Evolutionary conservation across 2,888 invertebrate genomes (phyloP), one percentile per base, ranked within the genome.

Genomic region (Camponotus fellah): DNA sequence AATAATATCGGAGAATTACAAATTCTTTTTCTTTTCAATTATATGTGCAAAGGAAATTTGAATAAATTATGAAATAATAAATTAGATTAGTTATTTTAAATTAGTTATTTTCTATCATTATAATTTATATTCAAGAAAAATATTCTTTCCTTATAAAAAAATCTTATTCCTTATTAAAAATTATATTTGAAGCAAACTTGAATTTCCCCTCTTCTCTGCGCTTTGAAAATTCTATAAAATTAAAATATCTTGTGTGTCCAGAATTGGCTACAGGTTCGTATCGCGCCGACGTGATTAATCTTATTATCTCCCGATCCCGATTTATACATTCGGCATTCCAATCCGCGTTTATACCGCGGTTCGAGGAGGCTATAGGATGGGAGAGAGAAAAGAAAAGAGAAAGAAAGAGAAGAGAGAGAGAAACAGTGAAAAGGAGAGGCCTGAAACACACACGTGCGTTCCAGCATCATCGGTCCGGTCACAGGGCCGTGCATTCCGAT

Each of bases 401-500:
- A 72, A 53, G 72, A 26, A 58, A 21, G 58, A 40, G 49, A 46
- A 43, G 12, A 26, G 37, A 1, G 49, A 26, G 9, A 0, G 14
- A 14, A 17, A 21, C 17, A 34, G 34, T 65, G 75, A 26, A 83
- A 32, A 43, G n/a, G n/a, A 56, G 58, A 12, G 86, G 86, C 79
- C 85, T 90, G 82, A 88, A 86, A 89, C 82, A 88, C 80, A 86
- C 85, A 81, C 89, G 87, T 83, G 83, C 86, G 88, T 87, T 82
- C 82, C 82, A 71, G 65, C 85, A 58, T 76, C 65, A 82, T 68
- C 77, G 82, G 68, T 53, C 85, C 82, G 87, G 90, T 88, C 87
- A 84, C 90, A 84, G 86, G 82, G 84, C 86, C 83, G 85, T 85
- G 91, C 92, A 93, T 93, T 93, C 93, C 93, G 89, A 92, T 91